Percentiles rank a stretch among this genome's conserved stretches.
Conservation (phyloP, 2,113 vertebrate genomes). For the Podarcis muralis region DNA sequence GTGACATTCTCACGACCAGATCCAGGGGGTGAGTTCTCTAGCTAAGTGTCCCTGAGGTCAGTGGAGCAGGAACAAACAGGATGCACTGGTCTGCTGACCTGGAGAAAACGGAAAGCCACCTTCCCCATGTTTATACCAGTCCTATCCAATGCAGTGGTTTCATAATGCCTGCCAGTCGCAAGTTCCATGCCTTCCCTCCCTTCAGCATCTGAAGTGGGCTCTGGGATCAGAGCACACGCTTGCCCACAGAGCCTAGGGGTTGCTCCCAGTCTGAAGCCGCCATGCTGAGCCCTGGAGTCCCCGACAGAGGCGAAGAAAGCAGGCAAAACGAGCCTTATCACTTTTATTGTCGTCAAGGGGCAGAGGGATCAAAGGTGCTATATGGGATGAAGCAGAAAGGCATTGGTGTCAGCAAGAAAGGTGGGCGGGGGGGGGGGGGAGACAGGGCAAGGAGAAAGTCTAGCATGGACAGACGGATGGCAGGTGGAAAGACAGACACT, state of each 20-base stretch:
- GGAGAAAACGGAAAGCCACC: neutral
- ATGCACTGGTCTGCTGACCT: neutral
- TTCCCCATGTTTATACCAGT: neutral
- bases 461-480: neutral
- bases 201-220: neutral
- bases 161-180: neutral
- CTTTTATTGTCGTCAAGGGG: constrained; percentile 29
- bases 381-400: constrained; percentile 30
- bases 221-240: neutral
- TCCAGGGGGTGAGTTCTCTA: neutral
- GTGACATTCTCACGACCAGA: neutral
- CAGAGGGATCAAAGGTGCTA: neutral
- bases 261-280: neutral
- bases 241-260: neutral
- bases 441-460: neutral
- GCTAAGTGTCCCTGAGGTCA: neutral
- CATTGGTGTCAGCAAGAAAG: constrained; percentile 29
- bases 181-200: too few species aligned
- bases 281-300: neutral
- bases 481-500: constrained; percentile 18
- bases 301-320: neutral
- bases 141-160: neutral
- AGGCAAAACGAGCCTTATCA: constrained; percentile 24
- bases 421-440: too few species aligned
- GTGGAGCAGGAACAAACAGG: neutral